Conservation (phyloP, 2,888 invertebrate species). For the Meiosimyza platycephala region DNA sequence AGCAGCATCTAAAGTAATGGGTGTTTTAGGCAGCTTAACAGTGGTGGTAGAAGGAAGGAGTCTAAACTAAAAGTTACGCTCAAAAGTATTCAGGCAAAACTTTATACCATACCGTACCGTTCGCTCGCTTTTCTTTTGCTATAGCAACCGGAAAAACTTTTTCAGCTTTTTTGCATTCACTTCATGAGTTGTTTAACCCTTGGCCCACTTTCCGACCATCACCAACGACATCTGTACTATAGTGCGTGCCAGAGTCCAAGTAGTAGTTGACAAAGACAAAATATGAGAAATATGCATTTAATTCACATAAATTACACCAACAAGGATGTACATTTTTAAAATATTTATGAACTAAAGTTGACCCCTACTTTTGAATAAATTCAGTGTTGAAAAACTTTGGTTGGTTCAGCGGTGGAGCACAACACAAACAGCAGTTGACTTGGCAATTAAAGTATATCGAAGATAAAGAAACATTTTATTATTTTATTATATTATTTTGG, state of each 20-base stretch:
- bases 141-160: constrained; percentile 33
- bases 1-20: not conserved
- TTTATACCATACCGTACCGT: not conserved
- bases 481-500: too few relatives aligned
- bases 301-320: constrained; percentile 31
- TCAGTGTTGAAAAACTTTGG: not conserved
- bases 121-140: constrained; percentile 5
- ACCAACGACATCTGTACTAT: too few relatives aligned
- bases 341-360: constrained; percentile 37
- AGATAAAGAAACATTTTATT: too few relatives aligned
- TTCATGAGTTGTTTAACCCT: constrained; percentile 13
- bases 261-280: not conserved
- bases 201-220: not conserved
- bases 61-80: not conserved
- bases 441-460: too few relatives aligned
- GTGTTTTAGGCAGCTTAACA: not conserved
- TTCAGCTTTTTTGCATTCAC: constrained; percentile 16
- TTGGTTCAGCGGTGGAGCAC: too few relatives aligned
- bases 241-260: not conserved
- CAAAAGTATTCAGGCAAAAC: constrained; percentile 17
- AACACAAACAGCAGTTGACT: too few relatives aligned
- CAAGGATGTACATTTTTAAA: constrained; percentile 24
- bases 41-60: not conserved
- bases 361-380: constrained; percentile 35
- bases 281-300: constrained; percentile 33